Evolutionary conservation across 2,113 vertebrate species (phyloP).

Genomic region (Pomatostomus ruficeps): DNA sequence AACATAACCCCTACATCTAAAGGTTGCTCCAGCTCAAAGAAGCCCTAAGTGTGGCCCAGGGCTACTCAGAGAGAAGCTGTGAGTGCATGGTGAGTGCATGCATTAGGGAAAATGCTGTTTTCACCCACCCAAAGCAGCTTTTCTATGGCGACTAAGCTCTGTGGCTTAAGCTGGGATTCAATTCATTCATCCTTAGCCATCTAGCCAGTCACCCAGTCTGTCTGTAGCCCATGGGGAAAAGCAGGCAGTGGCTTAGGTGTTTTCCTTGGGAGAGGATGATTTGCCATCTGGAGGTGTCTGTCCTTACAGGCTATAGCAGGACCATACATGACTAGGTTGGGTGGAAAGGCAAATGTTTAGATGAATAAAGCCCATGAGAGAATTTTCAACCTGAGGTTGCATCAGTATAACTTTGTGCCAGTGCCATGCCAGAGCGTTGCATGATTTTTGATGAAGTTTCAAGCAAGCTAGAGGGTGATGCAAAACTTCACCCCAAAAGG

Average conservation of each 20-base stretch:
- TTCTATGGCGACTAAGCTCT: background rate
- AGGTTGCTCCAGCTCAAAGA: background rate
- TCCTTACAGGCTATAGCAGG: background rate
- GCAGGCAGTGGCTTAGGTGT: rapidly evolving
- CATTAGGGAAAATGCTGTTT: background rate
- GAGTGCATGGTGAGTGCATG: background rate
- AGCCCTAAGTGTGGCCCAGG: background rate
- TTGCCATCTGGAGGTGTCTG: background rate
- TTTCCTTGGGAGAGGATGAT: background rate
- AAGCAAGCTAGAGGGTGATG: background rate
- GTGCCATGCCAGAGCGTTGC: background rate
- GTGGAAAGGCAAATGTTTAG: background rate
- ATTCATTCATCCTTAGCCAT: background rate
- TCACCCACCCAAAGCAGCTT: background rate
- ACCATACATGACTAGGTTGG: background rate
- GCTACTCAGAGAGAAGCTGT: background rate
- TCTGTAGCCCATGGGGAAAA: background rate
- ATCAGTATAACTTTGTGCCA: background rate
- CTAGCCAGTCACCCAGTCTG: background rate
- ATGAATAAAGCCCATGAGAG: background rate
- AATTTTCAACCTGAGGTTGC: background rate
- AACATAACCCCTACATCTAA: background rate
- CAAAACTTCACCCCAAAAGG: background rate
- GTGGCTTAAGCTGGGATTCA: background rate
- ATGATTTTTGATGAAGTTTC: background rate